These are phyloP conservation scores for Synanthedon andrenaeformis DNA, from an alignment of 2,888 invertebrate species.

Conservation along the genomic window DNA sequence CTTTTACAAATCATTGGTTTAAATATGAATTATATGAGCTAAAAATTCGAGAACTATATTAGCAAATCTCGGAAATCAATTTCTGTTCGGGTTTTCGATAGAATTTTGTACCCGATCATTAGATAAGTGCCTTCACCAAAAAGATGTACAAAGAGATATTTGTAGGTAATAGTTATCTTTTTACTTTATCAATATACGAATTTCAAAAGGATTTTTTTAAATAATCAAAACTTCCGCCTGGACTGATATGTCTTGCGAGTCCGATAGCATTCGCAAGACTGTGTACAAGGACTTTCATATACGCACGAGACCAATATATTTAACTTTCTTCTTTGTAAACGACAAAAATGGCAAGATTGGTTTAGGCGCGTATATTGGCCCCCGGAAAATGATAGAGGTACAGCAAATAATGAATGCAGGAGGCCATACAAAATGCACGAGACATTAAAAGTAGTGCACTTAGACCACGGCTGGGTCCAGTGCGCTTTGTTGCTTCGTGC, in stretches of 20 bases:
- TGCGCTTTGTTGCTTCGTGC: not conserved
- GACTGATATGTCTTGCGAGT: conserved; percentile 28
- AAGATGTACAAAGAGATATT: too few species aligned
- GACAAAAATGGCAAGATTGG: not conserved
- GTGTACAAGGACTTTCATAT: conserved; percentile 61
- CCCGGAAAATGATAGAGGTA: not conserved
- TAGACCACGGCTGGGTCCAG: not conserved
- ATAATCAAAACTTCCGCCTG: conserved; percentile 17
- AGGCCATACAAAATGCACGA: not conserved
- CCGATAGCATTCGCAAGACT: conserved; percentile 62
- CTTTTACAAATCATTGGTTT: not conserved
- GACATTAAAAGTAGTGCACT: not conserved
- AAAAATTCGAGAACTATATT: too few species aligned
- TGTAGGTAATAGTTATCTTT: too few species aligned
- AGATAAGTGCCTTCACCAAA: too few species aligned
- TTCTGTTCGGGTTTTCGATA: too few species aligned
- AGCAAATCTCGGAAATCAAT: too few species aligned
- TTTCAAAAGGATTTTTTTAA: conserved; percentile 8
- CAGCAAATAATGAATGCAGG: not conserved
- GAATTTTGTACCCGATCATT: too few species aligned
- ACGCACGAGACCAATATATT: not conserved
- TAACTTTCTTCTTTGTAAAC: not conserved
- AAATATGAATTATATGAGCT: too few species aligned
- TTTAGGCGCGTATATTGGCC: not conserved
- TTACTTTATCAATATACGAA: too few species aligned